Base-by-base conservation (phyloP, 2,888 invertebrate genomes). In the Hypselothyrea guttata region DNA sequence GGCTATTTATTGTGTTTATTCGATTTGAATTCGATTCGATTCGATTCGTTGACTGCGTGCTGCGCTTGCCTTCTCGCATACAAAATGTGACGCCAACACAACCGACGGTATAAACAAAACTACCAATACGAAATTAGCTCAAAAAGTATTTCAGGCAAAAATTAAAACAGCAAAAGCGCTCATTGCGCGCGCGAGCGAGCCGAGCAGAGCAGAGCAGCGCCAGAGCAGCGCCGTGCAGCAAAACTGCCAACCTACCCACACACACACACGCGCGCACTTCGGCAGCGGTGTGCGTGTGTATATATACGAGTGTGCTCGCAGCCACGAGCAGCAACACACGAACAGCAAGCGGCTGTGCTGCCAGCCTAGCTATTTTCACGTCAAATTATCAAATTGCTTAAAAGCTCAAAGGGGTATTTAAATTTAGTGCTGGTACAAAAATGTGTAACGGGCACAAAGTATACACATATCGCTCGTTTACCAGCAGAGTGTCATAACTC, bases 71-170 rank as follows among this genome's bases (percentile, higher is more conserved):
- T 74, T 77, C 67, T 77, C 67, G 76, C 83, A 71, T 75, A 69
- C 72, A 66, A 81, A 81, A 79, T 79, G 67, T 69, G 68, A 69
- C 82, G 86, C 87, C 75, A 82, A 79, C 79, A 67, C 85, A 74
- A 75, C 64, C 86, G 84, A 86, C 87, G 88, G 85, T 76, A 87
- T 88, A 88, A 87, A 88, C 88, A 88, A 88, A 88, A 87, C 87
- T 87, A 88, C 86, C 88, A 88, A 86, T 78, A 79, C 79, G 71
- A 87, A 87, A 88, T 87, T 88, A 88, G 87, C 87, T 88, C 88
- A 87, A 87, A 88, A 82, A 67, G 85, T 83, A 78, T 84, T 73
- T 75, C 84, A 86, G 83, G 87, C 88, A 79, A 86, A 86, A 86
- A 86, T 86, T 84, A 81, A 78, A 83, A 75, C 76, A 67, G 71